Conservation (phyloP, 2,888 invertebrate genomes). For the Microplitis manilae region DNA sequence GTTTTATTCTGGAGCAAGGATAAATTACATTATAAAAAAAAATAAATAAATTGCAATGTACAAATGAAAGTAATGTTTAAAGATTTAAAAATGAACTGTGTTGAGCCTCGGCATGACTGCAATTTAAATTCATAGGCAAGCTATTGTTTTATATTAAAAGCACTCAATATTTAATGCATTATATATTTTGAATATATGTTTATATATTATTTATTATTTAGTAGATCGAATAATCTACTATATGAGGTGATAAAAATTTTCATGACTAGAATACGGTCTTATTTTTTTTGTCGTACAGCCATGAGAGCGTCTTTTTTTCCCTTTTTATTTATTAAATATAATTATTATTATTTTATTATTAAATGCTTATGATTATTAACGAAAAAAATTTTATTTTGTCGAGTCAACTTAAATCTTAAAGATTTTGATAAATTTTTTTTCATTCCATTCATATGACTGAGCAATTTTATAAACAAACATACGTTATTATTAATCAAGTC, state of each 20-base stretch:
- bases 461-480: not conserved
- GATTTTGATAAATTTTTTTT: not conserved
- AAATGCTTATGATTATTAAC: slow-evolving; percentile 26
- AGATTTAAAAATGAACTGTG: not conserved
- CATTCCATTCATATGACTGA: not conserved
- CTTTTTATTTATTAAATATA: slow-evolving; percentile 45
- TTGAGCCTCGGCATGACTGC: not conserved
- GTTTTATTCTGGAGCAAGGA: not conserved
- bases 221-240: not conserved
- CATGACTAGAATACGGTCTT: slow-evolving; percentile 56
- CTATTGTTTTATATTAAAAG: not conserved
- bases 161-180: not conserved
- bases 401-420: slow-evolving; percentile 5
- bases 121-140: not conserved
- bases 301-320: slow-evolving; percentile 64
- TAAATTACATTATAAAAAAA: not conserved
- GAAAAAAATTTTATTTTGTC: not conserved
- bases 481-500: slow-evolving; percentile 25
- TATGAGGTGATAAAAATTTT: slow-evolving; percentile 33
- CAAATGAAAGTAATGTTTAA: not conserved
- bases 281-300: slow-evolving; percentile 52
- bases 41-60: not conserved
- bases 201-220: not conserved
- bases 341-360: slow-evolving; percentile 20
- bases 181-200: not conserved